A percentile compares a stretch with the other conserved stretches of the same genome.
phyloP scores from a whole-genome alignment of 1,140 invertebrate genomes.

The Drosophila sechellia region DNA sequence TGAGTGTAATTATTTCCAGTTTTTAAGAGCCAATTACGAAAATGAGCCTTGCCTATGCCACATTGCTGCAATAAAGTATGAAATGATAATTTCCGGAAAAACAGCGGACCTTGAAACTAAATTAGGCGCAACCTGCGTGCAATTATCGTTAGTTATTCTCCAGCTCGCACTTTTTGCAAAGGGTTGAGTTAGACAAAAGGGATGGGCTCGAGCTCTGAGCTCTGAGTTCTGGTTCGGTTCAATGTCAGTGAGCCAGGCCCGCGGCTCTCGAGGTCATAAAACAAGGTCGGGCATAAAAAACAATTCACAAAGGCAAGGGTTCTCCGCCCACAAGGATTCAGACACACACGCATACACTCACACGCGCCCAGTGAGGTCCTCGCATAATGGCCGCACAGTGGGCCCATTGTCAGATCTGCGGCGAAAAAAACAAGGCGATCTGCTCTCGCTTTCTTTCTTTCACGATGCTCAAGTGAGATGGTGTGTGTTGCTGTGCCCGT shows the following conservation, averaged over 20 bases:
- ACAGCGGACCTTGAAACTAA: conserved; percentile 76
- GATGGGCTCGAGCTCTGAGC: conserved; percentile 36
- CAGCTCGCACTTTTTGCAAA: conserved; percentile 47
- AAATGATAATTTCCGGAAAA: conserved; percentile 66
- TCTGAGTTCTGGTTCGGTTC: conserved; percentile 42
- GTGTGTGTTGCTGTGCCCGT: conserved; percentile 25
- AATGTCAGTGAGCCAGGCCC: conserved; percentile 51
- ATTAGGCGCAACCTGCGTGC: conserved; percentile 76
- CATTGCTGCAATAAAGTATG: conserved; percentile 65
- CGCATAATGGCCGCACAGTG: conserved; percentile 72
- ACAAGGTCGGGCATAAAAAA: conserved; percentile 60
- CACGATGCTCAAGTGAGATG: conserved; percentile 36
- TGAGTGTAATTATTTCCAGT: conserved; percentile 71
- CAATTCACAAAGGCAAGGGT: conserved; percentile 52
- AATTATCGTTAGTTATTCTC: conserved; percentile 76
- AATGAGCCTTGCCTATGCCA: conserved; percentile 49
- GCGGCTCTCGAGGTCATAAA: conserved; percentile 64
- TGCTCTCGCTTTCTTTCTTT: conserved; percentile 52
- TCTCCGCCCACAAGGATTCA: conserved; percentile 38
- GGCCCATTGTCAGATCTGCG: conserved; percentile 62
- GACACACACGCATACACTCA: conserved; percentile 1
- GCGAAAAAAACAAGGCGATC: conserved; percentile 46
- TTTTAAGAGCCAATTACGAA: conserved; percentile 57
- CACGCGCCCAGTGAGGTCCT: conserved; percentile 41
- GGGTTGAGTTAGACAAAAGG: conserved; percentile 57